Conservation (phyloP, 2,113 vertebrate genomes). For the Dipodomys merriami region DNA sequence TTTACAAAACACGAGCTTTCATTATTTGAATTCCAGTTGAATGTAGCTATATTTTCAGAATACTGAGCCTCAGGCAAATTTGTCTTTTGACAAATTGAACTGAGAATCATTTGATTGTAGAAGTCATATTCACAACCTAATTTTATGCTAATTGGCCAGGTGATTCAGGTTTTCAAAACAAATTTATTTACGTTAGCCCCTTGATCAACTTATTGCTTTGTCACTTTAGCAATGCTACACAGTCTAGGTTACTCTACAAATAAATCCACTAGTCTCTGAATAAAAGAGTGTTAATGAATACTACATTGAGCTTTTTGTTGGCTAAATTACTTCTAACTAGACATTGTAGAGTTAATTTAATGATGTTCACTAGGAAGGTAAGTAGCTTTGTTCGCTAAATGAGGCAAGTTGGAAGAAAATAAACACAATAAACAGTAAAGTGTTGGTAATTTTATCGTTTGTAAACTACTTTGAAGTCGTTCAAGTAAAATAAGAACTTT, state of each 20-base stretch:
- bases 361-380: conserved; percentile 71
- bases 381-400: conserved; percentile 71
- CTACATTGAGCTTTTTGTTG: conserved; percentile 77
- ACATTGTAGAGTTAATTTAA: conserved; percentile 80
- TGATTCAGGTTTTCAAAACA: conserved; percentile 57
- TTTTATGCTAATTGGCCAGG: conserved; percentile 49
- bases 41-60: not conserved
- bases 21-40: conserved; percentile 30
- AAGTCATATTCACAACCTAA: conserved; percentile 3
- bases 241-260: conserved; percentile 40
- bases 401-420: conserved; percentile 66
- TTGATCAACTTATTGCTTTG: conserved; percentile 64
- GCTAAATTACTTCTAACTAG: conserved; percentile 79
- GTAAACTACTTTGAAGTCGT: conserved; percentile 59
- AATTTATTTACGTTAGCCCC: conserved; percentile 41
- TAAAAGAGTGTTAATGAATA: conserved; percentile 80
- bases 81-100: conserved; percentile 45
- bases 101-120: conserved; percentile 43
- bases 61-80: conserved; percentile 8
- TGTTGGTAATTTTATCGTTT: conserved; percentile 54
- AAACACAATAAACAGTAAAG: conserved; percentile 60
- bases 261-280: conserved; percentile 67
- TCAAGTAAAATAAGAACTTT: conserved; percentile 38
- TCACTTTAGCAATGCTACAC: conserved; percentile 47
- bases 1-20: conserved; percentile 30